Percentiles rank a stretch among this genome's conserved stretches.
These are phyloP conservation scores for Grammomys surdaster DNA, from an alignment of 2,113 vertebrate species.

Conservation along the genomic window DNA sequence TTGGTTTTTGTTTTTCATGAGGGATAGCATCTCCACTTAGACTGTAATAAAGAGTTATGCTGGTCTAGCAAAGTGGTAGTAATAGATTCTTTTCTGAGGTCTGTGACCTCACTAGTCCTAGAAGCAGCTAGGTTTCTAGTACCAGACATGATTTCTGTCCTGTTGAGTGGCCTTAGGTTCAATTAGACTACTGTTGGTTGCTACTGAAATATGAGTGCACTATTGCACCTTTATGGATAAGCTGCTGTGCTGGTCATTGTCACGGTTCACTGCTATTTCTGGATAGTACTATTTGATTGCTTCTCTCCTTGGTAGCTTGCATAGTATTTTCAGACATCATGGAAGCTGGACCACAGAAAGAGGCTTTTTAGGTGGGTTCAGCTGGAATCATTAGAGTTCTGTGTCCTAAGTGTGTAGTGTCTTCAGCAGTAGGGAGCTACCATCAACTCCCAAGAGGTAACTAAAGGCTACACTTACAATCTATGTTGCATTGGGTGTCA, in stretches of 20 bases:
- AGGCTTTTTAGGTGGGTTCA: background rate
- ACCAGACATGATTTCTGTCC: background rate
- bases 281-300: background rate
- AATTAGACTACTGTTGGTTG: background rate
- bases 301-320: background rate
- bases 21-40: background rate
- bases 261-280: background rate
- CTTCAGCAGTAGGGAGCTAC: background rate
- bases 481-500: background rate
- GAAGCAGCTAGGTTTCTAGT: background rate
- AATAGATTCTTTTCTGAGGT: background rate
- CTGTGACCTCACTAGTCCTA: background rate
- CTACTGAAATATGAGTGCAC: background rate
- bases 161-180: background rate
- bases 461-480: background rate
- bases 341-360: background rate
- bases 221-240: background rate
- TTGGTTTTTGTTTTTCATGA: background rate
- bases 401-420: background rate
- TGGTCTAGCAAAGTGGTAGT: background rate
- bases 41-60: background rate
- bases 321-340: background rate
- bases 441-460: background rate
- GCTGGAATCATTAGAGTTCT: background rate
- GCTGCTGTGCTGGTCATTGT: background rate